These are phyloP conservation scores for Tineola bisselliella DNA, from an alignment of 2,888 invertebrate species.

Conservation along the genomic window DNA sequence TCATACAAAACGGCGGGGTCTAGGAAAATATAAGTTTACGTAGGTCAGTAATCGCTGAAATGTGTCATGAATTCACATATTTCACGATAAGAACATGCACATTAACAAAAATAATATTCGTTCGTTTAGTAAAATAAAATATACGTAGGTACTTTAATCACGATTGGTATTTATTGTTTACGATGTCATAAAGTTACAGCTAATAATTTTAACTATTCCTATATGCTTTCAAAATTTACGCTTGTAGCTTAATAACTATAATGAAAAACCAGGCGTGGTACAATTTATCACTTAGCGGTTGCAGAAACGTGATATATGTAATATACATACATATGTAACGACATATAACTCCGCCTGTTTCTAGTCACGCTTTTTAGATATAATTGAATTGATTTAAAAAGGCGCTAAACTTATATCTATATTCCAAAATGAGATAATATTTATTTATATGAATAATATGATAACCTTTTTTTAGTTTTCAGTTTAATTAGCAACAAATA, in stretches of 20 bases:
- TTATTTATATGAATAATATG: no score
- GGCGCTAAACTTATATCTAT: neutral
- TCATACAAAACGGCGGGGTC: neutral
- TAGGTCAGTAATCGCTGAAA: neutral
- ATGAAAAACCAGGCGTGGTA: neutral
- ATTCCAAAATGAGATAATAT: no score
- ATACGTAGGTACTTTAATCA: no score
- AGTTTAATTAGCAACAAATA: no score
- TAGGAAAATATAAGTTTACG: neutral
- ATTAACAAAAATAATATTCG: no score
- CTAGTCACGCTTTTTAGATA: neutral
- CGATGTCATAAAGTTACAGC: neutral
- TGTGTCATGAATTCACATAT: neutral
- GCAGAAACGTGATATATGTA: neutral
- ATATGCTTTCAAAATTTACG: conserved; percentile 2
- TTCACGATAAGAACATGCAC: no score
- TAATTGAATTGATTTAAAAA: neutral
- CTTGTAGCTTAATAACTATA: neutral
- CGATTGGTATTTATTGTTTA: no score
- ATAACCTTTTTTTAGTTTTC: no score
- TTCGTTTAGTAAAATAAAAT: no score
- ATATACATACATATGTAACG: neutral
- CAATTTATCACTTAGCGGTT: conserved; percentile 10
- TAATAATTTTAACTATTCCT: neutral
- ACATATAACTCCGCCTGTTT: neutral